phyloP scores from a whole-genome alignment of 2,113 vertebrate species.

The rat (Rattus norvegicus) region GRCr8 NC_086021.1:85342001-85342500 shows the following conservation, averaged over 20 bases:
- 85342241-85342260: slow-evolving; percentile 60
- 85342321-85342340: slow-evolving; percentile 78
- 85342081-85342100: slow-evolving; percentile 9
- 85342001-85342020: slow-evolving; percentile 20
- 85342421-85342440: slow-evolving; percentile 64
- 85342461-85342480: slow-evolving; percentile 33
- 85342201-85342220: background rate
- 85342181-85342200: background rate
- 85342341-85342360: slow-evolving; percentile 81
- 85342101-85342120: background rate
- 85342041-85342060: background rate
- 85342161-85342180: background rate
- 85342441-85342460: slow-evolving; percentile 69
- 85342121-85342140: background rate
- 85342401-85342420: slow-evolving; percentile 73
- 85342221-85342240: slow-evolving; percentile 53
- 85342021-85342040: background rate
- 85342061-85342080: background rate
- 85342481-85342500: slow-evolving; percentile 63
- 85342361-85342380: slow-evolving; percentile 64
- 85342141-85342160: background rate
- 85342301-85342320: slow-evolving; percentile 75
- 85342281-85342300: slow-evolving; percentile 74
- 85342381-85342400: slow-evolving; percentile 74
- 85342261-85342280: slow-evolving; percentile 74